Evolutionary conservation across 2,888 invertebrate species (phyloP).

Genomic region (Meteorus colon): DNA sequence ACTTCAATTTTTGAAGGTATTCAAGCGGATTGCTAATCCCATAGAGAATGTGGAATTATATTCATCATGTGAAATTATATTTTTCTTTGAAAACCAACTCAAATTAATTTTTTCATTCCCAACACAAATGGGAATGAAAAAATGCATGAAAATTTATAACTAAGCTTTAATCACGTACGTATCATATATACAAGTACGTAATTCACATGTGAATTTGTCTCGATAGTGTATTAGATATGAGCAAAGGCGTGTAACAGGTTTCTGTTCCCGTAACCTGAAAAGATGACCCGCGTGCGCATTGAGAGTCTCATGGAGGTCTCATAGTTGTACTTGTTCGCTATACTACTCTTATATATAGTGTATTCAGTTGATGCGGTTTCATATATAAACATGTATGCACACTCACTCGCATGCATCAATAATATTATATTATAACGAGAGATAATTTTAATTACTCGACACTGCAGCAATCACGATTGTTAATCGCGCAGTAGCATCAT

Average conservation of each 20-base stretch:
- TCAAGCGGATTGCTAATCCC: no score
- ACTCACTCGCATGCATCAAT: background rate
- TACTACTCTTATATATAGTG: background rate
- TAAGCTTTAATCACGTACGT: no score
- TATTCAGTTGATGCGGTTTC: background rate
- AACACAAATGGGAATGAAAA: no score
- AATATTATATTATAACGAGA: background rate
- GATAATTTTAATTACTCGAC: constrained; percentile 10
- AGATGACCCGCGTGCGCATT: constrained; percentile 31
- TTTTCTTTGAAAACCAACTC: no score
- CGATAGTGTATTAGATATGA: background rate
- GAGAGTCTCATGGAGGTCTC: constrained; percentile 1
- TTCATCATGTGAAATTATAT: no score
- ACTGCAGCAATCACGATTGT: background rate
- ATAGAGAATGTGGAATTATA: no score
- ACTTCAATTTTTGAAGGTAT: no score
- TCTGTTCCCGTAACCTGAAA: constrained; percentile 39
- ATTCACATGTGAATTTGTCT: constrained; percentile 29
- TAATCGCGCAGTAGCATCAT: background rate
- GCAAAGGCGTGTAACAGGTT: constrained; percentile 37
- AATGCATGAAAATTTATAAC: no score
- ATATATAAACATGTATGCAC: background rate
- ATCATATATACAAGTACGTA: background rate
- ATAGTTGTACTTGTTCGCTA: background rate
- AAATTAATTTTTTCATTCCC: no score